Conservation (phyloP, 92 coral and sea anemone genomes). For the Palythoa heliodiscus region DNA sequence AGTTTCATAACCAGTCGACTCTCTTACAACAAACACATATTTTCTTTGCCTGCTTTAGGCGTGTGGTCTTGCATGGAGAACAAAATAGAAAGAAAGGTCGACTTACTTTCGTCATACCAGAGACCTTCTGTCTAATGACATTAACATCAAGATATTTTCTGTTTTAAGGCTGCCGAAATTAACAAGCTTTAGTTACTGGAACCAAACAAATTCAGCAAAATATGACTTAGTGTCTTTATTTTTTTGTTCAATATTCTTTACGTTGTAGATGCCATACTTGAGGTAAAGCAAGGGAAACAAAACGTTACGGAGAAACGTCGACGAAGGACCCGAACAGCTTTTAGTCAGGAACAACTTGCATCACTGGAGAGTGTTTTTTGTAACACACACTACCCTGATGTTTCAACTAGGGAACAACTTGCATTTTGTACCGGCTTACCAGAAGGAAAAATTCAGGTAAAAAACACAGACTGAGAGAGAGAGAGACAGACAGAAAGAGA, state of each 20-base stretch:
- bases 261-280: constrained; percentile 33
- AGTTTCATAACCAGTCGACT: no score
- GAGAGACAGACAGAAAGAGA: no score
- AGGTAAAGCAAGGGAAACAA: constrained; percentile 18
- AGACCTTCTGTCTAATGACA: no score
- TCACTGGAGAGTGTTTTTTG: constrained; percentile 28
- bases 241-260: neutral
- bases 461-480: no score
- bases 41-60: no score
- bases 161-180: no score
- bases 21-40: no score
- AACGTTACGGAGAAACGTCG: constrained; percentile 21
- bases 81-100: no score
- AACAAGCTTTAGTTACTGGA: no score
- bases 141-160: no score
- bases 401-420: constrained; percentile 24
- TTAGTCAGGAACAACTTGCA: constrained; percentile 39
- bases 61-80: no score
- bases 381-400: constrained; percentile 37
- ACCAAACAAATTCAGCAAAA: neutral
- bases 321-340: constrained; percentile 37
- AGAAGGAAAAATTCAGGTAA: constrained; percentile 38
- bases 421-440: constrained; percentile 29
- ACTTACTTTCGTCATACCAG: no score
- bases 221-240: neutral